Conservation (phyloP, 2,888 invertebrate species). For the Microchrysa polita region DNA sequence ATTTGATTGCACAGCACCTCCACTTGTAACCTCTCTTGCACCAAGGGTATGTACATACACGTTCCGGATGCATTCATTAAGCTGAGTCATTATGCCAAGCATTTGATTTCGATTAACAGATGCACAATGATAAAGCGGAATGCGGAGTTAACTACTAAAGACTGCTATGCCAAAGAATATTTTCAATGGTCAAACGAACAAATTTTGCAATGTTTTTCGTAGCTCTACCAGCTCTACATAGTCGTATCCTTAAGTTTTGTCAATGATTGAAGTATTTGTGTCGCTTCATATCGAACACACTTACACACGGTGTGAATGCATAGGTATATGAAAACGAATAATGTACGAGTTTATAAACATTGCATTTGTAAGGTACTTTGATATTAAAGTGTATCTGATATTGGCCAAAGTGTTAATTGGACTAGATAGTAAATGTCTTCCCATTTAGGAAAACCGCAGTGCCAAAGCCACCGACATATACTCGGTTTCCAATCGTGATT, state of each 20-base stretch:
- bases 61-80: no score
- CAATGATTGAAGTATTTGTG: slow-evolving; percentile 22
- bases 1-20: slow-evolving; percentile 48
- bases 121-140: no score
- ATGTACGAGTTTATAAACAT: slow-evolving; percentile 1
- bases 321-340: background rate
- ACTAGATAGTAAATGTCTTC: slow-evolving; percentile 39
- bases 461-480: slow-evolving; percentile 28
- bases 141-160: background rate
- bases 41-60: slow-evolving; percentile 6
- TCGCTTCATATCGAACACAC: background rate
- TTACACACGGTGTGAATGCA: slow-evolving; percentile 26
- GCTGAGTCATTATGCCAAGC: no score
- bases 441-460: slow-evolving; percentile 30
- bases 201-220: no score
- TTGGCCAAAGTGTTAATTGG: slow-evolving; percentile 42
- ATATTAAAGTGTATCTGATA: slow-evolving; percentile 39
- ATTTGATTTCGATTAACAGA: no score
- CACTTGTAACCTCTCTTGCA: slow-evolving; percentile 47
- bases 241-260: background rate
- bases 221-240: slow-evolving; percentile 3
- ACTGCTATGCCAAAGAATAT: background rate
- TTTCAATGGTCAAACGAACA: no score
- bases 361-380: slow-evolving; percentile 29
- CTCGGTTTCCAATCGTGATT: slow-evolving; percentile 12